Conservation (phyloP, 2,113 vertebrate species). For the Sinocyclocheilus rhinocerous region DNA sequence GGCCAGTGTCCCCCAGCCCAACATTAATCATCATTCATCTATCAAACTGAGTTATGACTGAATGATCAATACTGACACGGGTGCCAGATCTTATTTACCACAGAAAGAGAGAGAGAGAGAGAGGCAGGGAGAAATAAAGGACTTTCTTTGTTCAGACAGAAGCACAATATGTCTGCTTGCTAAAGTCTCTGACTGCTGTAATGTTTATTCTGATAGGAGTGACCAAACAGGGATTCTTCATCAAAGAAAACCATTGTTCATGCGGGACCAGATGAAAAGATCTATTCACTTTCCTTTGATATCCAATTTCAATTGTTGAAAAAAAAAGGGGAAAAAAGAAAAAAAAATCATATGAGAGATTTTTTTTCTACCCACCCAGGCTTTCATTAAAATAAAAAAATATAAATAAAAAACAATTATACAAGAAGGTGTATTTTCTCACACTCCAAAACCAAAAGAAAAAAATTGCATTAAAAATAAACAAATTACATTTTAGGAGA, state of each 20-base stretch:
- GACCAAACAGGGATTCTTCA: conserved; percentile 11
- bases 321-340: neutral
- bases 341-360: neutral
- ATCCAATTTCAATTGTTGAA: neutral
- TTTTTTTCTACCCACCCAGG: neutral
- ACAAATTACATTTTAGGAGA: neutral
- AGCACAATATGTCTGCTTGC: conserved; percentile 32
- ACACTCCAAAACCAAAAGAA: no score
- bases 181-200: conserved; percentile 13
- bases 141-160: conserved; percentile 9
- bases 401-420: no score
- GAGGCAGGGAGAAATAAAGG: conserved; percentile 17
- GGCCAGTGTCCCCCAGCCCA: conserved; percentile 54
- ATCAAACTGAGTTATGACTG: conserved; percentile 60
- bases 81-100: conserved; percentile 61
- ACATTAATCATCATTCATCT: conserved; percentile 67
- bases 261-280: neutral
- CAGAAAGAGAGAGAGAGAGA: conserved; percentile 30
- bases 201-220: conserved; percentile 35
- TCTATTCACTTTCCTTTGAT: conserved; percentile 13
- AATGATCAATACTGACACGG: conserved; percentile 65
- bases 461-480: neutral
- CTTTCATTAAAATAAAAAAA: neutral
- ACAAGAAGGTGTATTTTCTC: no score
- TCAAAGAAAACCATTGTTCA: conserved; percentile 16